Base-by-base conservation (phyloP, 2,113 vertebrate genomes). In the Porphyrio hochstetteri region DNA sequence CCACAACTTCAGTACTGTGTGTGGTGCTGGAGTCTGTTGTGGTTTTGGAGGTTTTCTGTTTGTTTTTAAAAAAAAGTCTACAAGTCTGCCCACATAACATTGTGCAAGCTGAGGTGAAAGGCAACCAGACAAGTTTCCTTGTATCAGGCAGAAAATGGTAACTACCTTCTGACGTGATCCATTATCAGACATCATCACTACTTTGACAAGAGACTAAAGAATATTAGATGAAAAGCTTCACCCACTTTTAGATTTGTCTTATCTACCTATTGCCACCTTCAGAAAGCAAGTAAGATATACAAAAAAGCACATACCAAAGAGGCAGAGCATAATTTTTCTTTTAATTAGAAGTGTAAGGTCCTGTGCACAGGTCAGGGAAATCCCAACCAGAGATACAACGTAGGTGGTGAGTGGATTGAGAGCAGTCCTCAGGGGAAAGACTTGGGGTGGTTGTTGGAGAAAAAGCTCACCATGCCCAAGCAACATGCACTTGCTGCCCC, bases 401-500 rank as follows among this genome's bases (percentile, higher is more conserved):
- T 35, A 10, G 12, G 24, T 1, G 0, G 25, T 42, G 17, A 59
- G 11, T 4, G 5, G 38, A 33, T 7, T 36, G 53, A 68, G 21
- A 68, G 11, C 31, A 76, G 48, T 31, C 24, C 57, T 14, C 36
- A 1, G 1, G 16, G 31, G 11, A 0, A 55, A 11, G 13, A 44
- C 31, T 11, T 44, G 3, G 19, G 35, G 3, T 4, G 29, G 11
- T 2, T 61, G 38, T 23, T 15, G 7, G 18, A 56, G 36, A 25
- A 67, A 42, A 88, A 61, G 5, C 10, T 42, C 8, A 17, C 4
- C 5, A 46, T 0, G 7, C 42, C 8, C 20, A 1, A 1, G 7
- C 13, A 48, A 16, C 7, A 24, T 27, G 35, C 0, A 0, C 11
- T 28, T 0, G 0, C 9, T 35, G 40, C 13, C 7, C 56, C 50